Conservation (phyloP, 2,797 vertebrate species). For the Xiphophorus birchmanni region DNA sequence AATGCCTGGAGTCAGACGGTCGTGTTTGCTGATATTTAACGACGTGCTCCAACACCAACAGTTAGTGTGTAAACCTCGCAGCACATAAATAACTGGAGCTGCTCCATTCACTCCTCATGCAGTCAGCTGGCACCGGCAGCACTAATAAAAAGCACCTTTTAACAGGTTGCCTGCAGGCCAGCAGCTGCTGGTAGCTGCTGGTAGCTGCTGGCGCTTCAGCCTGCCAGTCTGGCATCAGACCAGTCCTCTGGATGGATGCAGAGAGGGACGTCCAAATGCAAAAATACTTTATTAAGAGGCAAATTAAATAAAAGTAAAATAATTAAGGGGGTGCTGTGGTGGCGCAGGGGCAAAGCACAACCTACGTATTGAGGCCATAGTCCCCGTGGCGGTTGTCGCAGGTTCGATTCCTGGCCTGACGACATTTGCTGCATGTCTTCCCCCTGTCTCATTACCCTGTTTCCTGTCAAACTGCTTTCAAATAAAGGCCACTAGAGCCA, state of each 20-base stretch:
- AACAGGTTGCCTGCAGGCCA: conserved; percentile 48
- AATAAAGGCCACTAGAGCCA: too few species aligned
- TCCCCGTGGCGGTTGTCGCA: too few species aligned
- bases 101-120: conserved; percentile 45
- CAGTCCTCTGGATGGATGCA: conserved; percentile 22
- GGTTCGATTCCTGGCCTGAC: too few species aligned
- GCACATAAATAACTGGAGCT: conserved; percentile 20
- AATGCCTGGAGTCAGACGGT: conserved; percentile 1
- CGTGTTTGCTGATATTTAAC: conserved; percentile 14
- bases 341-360: too few species aligned
- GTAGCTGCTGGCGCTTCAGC: conserved; percentile 31
- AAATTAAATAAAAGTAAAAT: too few species aligned
- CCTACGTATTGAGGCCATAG: too few species aligned
- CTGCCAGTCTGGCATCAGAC: conserved; percentile 42
- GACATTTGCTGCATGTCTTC: too few species aligned
- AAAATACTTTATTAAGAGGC: too few species aligned
- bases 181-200: conserved; percentile 65
- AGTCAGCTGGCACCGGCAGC: conserved; percentile 51
- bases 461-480: too few species aligned
- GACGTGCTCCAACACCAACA: conserved; percentile 14
- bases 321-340: too few species aligned
- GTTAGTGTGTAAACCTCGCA: conserved; percentile 10
- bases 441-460: too few species aligned
- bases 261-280: conserved; percentile 2
- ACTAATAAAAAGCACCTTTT: conserved; percentile 50